Conservation (phyloP, 2,113 vertebrate species). For the Phrynosoma platyrhinos region DNA sequence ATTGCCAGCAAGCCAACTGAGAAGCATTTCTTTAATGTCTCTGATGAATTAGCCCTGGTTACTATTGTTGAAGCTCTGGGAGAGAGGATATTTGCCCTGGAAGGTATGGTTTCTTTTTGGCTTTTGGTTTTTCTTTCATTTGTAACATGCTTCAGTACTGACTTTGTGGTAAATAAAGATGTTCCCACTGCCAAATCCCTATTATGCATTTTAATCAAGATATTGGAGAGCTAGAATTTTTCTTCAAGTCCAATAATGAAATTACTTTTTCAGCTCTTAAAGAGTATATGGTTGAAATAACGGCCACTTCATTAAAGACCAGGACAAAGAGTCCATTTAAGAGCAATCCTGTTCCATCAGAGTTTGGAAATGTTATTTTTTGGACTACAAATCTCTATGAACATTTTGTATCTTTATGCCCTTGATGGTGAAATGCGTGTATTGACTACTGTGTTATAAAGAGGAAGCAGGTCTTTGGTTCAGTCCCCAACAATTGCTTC, state of each 20-base stretch:
- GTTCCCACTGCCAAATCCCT: background rate
- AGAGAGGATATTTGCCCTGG: constrained; percentile 94
- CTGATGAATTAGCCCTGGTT: constrained; percentile 89
- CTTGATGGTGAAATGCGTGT: too few relatives aligned
- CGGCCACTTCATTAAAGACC: background rate
- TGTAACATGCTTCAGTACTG: background rate
- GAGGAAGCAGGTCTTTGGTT: too few relatives aligned
- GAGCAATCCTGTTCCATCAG: background rate
- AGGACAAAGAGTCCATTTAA: background rate
- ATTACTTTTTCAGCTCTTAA: background rate
- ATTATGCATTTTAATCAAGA: background rate
- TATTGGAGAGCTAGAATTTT: background rate
- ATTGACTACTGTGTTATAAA: too few relatives aligned
- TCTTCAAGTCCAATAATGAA: background rate
- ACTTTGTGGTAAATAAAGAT: constrained; percentile 24
- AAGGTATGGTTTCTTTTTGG: constrained; percentile 82
- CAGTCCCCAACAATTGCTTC: too few relatives aligned
- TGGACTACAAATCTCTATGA: too few relatives aligned
- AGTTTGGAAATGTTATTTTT: too few relatives aligned
- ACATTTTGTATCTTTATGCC: too few relatives aligned
- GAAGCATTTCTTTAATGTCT: constrained; percentile 98
- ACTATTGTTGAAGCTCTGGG: constrained; percentile 92
- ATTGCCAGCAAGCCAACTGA: constrained; percentile 88
- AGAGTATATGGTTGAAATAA: background rate
- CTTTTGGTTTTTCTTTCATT: constrained; percentile 37